Base-by-base conservation (phyloP, 2,888 invertebrate species). In the Horisme vitalbata region DNA sequence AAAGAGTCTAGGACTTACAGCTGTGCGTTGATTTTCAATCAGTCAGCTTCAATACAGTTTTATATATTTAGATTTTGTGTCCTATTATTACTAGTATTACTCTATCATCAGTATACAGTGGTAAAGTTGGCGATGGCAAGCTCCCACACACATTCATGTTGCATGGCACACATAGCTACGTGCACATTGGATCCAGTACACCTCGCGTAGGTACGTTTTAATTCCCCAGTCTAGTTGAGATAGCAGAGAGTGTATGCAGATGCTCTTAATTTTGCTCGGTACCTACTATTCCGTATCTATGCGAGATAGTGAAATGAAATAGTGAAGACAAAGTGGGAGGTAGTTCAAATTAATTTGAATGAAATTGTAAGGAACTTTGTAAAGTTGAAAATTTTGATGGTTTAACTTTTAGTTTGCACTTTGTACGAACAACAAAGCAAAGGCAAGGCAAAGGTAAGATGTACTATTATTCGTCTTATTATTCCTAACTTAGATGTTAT, bases 181-280 rank as follows among this genome's bases (percentile, higher is more conserved):
- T 28, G 32, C 18, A 24, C 7, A 21, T 13, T 23, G 38, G 11
- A 28, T 36, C 15, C 32, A 12, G 18, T 12, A 27, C 15, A 41
- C 41, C 33, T 41, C 28, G 33, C 26, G 33, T 31, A 43, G 31
- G 38, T 43, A 41, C 32, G 36, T 38, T 43, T 43, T 48, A 43
- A 44, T 44, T 48, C 26, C 32, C 26, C 43, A 48, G 48, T 44
- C 37, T 43, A 14, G 48, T 31, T 35, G 34, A 34, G 48, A 48
- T 44, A 48, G 24, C 43, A 36, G 9, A 23, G 18, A 43, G 38
- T 45, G 32, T 38, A 43, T 39, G 43, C 48, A 48, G 48, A 38
- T 44, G 38, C 21, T 48, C 38, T 31, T 24, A 43, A 48, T 34
- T 48, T 38, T 21, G 30, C 24, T 23, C 4, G 24, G 14, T 20